Base-by-base conservation (phyloP, 2,888 invertebrate species). In the Ceramica pisi region DNA sequence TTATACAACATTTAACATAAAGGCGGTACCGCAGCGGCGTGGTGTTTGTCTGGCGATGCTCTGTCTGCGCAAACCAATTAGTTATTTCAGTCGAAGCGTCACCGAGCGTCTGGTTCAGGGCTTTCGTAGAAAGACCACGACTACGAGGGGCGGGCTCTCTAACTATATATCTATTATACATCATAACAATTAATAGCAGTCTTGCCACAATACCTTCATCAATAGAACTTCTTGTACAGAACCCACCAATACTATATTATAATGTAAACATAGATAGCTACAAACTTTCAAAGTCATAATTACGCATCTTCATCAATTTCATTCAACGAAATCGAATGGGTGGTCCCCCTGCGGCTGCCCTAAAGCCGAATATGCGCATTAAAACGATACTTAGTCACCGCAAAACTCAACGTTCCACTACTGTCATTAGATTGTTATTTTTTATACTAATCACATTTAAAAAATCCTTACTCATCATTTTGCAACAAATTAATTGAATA, bases 401-500 rank as follows among this genome's bases (percentile, higher is more conserved):
- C 78, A 71, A 61, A 78, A 75, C 77, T 78, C 75, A 73, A 82
- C 60, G 67, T 71, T 73, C 69, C 57, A 72, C 83, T 84, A 86
- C 77, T 76, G 77, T 74, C 75, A 82, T 85, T 56, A 38, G 56
- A 38, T 85, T 82, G 83, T 86, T 84, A 87, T 63, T 83, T 73
- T 84, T 84, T 83, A 88, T 78, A 84, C 83, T 86, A 86, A 85
- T 59, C 83, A 77, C 82, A 78, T 82, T 80, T 55, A 16, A 41
- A 79, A 88, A 87, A 87, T 65, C 75, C 82, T 83, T 87, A 87
- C 81, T 87, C 84, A 86, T 86, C 84, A 87, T 85, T 86, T 88
- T 81, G 84, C 78, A 86, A 87, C 74, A 80, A 83, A 86, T 83
- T 84, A 89, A 88, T 88, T 87, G 82, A 90, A 87, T 88, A 90